Conservation (phyloP, 2,888 invertebrate genomes). For the Thereva unica region DNA sequence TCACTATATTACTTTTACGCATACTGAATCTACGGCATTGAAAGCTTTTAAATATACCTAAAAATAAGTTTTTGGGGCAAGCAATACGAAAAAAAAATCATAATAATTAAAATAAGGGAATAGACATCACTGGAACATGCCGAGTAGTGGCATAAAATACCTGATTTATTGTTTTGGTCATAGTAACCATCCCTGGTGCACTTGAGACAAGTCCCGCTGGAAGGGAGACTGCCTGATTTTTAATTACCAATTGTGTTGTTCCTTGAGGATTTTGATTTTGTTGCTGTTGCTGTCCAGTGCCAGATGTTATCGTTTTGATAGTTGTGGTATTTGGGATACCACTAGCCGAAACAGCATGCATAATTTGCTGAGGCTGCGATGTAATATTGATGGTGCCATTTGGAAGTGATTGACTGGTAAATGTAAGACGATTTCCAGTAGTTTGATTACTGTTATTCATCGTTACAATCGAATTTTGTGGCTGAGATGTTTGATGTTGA, state of each 20-base stretch:
- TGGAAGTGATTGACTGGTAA: conserved; percentile 67
- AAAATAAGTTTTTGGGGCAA: too few species aligned
- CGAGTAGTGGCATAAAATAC: conserved; percentile 46
- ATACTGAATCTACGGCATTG: too few species aligned
- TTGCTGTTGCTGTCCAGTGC: conserved; percentile 46
- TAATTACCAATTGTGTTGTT: conserved; percentile 59
- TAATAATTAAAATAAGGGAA: not conserved
- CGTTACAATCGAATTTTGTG: conserved; percentile 47
- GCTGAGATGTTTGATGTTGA: conserved; percentile 46
- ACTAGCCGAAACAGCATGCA: conserved; percentile 60
- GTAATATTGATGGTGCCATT: conserved; percentile 72
- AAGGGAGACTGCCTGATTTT: conserved; percentile 61
- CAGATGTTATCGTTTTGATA: conserved; percentile 56
- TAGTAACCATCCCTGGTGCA: conserved; percentile 68
- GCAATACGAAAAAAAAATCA: not conserved
- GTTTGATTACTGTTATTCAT: conserved; percentile 55
- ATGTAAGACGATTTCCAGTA: conserved; percentile 64
- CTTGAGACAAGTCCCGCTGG: conserved; percentile 60
- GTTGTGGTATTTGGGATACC: conserved; percentile 59
- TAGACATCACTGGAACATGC: not conserved
- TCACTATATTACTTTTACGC: too few species aligned
- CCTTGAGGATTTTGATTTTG: conserved; percentile 45
- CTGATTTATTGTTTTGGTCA: conserved; percentile 63
- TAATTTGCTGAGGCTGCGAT: conserved; percentile 51
- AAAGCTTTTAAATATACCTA: too few species aligned